Percentiles rank a stretch among this genome's conserved stretches.
Conservation (phyloP, 2,797 vertebrate species). For the Oryzias dopingdopingensis region DNA sequence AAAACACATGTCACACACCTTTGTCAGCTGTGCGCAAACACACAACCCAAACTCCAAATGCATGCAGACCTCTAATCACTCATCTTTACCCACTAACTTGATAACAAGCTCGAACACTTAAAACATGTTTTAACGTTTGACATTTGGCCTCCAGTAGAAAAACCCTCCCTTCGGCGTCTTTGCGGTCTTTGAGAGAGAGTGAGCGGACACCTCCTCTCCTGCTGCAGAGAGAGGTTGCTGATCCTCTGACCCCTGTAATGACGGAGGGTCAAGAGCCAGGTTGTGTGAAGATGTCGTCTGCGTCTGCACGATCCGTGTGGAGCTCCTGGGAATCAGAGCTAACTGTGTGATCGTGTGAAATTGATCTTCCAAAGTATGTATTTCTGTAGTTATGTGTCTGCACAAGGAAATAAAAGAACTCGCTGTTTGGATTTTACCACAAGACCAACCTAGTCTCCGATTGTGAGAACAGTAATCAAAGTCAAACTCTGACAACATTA, state of each 20-base stretch:
- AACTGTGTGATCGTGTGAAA: conserved; percentile 75
- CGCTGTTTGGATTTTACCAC: no score
- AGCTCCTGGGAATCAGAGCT: conserved; percentile 74
- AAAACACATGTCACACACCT: conserved; percentile 34
- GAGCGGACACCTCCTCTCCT: conserved; percentile 6
- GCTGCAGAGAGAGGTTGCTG: conserved; percentile 41
- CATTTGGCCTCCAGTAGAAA: conserved; percentile 56
- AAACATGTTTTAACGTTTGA: conserved; percentile 75
- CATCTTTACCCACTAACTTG: conserved; percentile 60
- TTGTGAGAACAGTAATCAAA: no score
- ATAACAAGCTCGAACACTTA: conserved; percentile 63
- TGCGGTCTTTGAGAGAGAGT: conserved; percentile 22
- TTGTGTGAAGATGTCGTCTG: conserved; percentile 59
- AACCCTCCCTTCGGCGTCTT: conserved; percentile 28
- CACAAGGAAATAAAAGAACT: conserved; percentile 34
- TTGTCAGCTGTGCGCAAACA: conserved; percentile 9
- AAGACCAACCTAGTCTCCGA: no score
- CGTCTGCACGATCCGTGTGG: conserved; percentile 68
- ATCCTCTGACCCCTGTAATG: conserved; percentile 68
- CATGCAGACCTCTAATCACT: conserved; percentile 43
- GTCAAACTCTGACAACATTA: no score
- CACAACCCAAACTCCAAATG: conserved; percentile 27
- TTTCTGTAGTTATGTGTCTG: conserved; percentile 57
- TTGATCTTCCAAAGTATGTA: conserved; percentile 70
- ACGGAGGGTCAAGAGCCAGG: conserved; percentile 68